These are phyloP conservation scores for Macrosoma leucophasiata DNA, from an alignment of 2,888 invertebrate species.

Conservation along the genomic window DNA sequence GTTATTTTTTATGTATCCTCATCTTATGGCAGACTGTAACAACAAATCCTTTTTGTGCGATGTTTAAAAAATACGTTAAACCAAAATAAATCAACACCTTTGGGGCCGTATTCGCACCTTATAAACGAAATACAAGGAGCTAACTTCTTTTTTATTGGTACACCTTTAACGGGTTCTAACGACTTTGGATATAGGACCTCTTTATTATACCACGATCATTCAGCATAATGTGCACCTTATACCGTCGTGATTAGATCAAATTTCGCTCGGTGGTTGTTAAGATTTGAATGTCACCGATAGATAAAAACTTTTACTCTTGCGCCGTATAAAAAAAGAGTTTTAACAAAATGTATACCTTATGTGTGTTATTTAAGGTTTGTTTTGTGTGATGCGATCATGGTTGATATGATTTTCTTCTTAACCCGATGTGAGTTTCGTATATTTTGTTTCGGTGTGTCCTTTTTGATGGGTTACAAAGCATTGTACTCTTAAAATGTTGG, in stretches of 20 bases:
- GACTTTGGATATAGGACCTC: constrained; percentile 63
- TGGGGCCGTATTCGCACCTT: constrained; percentile 49
- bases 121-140: constrained; percentile 55
- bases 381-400: constrained; percentile 18
- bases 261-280: constrained; percentile 27
- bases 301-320: constrained; percentile 64
- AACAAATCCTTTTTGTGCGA: no score
- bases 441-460: constrained; percentile 55
- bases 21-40: no score
- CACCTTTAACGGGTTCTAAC: constrained; percentile 68
- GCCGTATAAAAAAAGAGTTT: no score
- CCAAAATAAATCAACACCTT: constrained; percentile 42
- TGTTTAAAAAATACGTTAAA: constrained; percentile 29
- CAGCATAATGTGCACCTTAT: constrained; percentile 29
- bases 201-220: constrained; percentile 41
- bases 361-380: constrained; percentile 28
- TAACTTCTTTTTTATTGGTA: constrained; percentile 71
- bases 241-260: constrained; percentile 25
- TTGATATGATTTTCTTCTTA: constrained; percentile 29
- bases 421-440: constrained; percentile 42
- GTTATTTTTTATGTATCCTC: no score
- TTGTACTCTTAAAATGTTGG: constrained; percentile 60
- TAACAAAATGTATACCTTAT: no score
- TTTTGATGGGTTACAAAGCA: constrained; percentile 57
- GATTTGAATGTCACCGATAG: constrained; percentile 53